These are phyloP conservation scores for Acipenser ruthenus DNA, from an alignment of 2,797 vertebrate species.

Conservation along the genomic window DNA sequence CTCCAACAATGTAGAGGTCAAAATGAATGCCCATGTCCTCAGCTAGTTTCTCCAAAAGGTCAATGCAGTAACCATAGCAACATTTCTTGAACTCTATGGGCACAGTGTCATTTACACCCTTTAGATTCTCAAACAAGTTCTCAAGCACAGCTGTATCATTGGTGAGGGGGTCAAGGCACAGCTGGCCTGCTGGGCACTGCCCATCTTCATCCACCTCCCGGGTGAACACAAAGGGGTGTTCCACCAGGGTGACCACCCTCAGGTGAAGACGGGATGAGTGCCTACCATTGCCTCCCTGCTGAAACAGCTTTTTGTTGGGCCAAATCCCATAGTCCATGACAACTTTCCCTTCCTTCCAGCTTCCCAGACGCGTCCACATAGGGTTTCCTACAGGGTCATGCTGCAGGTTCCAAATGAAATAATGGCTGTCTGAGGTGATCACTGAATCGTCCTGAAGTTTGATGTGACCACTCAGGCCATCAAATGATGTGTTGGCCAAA, in stretches of 20 bases:
- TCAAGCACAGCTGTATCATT: slow-evolving; percentile 74
- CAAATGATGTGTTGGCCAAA: slow-evolving; percentile 84
- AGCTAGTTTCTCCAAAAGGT: slow-evolving; percentile 86
- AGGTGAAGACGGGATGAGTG: slow-evolving; percentile 71
- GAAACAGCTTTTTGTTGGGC: slow-evolving; percentile 69
- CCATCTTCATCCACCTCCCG: slow-evolving; percentile 91
- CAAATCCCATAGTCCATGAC: slow-evolving; percentile 86
- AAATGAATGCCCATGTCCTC: slow-evolving; percentile 95
- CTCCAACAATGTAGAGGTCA: slow-evolving; percentile 92
- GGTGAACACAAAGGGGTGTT: slow-evolving; percentile 96
- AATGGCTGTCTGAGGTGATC: slow-evolving; percentile 81
- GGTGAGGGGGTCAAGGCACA: slow-evolving; percentile 86
- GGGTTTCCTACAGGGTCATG: slow-evolving; percentile 87
- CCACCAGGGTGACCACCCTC: slow-evolving; percentile 87
- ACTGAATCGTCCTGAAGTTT: slow-evolving; percentile 66
- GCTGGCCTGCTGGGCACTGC: slow-evolving; percentile 82
- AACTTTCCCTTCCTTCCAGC: slow-evolving; percentile 80
- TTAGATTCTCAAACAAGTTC: slow-evolving; percentile 73
- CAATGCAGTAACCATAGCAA: slow-evolving; percentile 94
- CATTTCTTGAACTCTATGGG: slow-evolving; percentile 82
- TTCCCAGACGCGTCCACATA: slow-evolving; percentile 89
- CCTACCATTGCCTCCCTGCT: slow-evolving; percentile 56
- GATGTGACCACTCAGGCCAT: slow-evolving; percentile 83
- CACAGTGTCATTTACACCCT: slow-evolving; percentile 71
- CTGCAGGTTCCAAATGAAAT: slow-evolving; percentile 97